Base-by-base conservation (phyloP, 1,140 invertebrate genomes). In the Cheumatopsyche charites region DNA sequence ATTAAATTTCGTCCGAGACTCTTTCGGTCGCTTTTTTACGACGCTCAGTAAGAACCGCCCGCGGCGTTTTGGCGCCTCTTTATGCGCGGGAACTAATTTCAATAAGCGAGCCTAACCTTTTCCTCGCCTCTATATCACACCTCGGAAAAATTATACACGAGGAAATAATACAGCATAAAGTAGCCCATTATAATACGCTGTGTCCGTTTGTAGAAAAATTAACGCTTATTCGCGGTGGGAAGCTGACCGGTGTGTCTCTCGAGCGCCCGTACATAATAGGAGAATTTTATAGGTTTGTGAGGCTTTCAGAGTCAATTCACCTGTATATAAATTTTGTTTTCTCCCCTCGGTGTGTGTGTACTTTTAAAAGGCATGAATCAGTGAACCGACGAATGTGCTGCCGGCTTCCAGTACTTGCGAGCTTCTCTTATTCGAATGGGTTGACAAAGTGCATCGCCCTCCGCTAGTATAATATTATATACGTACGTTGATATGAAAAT, bases 341-440 rank as follows among this genome's bases (percentile, higher is more conserved):
- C 29, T 36, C 29, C 29, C 29, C 29, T 36, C 29, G 3, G 9
- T 36, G 9, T 9, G 9, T 4, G 29, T 36, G 3, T 36, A 36
- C 29, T 36, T 36, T 36, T 36, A 36, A 36, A 36, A 36, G 29
- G 29, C 62, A 63, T 63, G 62, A 63, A 42, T 63, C 62, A 63
- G 19, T 63, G 62, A 63, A 43, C 62, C 29, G 62, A n/a, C 29
- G 62, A 63, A 63, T 63, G 36, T 42, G 19, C n/a, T n/a, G n/a
- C 41, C 62, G 19, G 19, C 47, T 17, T 17, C 47, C 47, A 62
- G 25, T 62, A 62, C 15, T 29, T 36, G n/a, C 47, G 47, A 49
- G 47, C 47, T 52, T 17, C 47, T 52, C 47, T 13, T 52, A 52
- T 52, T 52, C 2, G 19, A 52, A 17, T 19, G 29, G 29, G 26